Percentiles rank a stretch among this genome's conserved stretches.
These are phyloP conservation scores for Drosophila borealis DNA, from an alignment of 2,888 invertebrate species.

Conservation along the genomic window DNA sequence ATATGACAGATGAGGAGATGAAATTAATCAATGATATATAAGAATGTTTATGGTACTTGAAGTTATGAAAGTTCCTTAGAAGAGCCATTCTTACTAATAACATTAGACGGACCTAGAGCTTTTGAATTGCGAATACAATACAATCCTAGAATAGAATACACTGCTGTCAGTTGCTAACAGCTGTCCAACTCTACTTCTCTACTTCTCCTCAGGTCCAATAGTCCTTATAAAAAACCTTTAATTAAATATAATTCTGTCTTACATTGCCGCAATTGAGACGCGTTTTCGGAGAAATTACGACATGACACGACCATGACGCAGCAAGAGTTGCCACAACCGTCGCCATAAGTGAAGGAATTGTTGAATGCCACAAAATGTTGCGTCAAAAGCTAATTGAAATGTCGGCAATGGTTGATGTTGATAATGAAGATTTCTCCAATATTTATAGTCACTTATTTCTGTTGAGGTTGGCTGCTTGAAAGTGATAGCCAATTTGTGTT, in stretches of 20 bases:
- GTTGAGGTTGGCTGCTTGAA: too few species aligned
- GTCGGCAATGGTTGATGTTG: constrained; percentile 1
- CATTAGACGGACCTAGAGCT: too few species aligned
- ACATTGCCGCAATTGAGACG: constrained; percentile 7
- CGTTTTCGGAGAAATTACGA: constrained; percentile 7
- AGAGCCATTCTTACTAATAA: too few species aligned
- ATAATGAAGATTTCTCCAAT: background rate
- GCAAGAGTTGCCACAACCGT: constrained; percentile 20
- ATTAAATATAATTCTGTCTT: constrained; percentile 7
- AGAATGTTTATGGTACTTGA: too few species aligned
- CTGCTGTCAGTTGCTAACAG: too few species aligned
- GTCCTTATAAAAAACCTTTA: background rate
- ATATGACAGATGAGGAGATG: too few species aligned
- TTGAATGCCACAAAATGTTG: constrained; percentile 13
- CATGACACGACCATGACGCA: constrained; percentile 13
- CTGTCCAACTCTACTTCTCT: too few species aligned
- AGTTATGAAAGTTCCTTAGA: too few species aligned
- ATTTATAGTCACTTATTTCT: background rate
- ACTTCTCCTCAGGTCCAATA: background rate
- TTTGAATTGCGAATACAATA: too few species aligned
- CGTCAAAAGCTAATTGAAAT: constrained; percentile 32
- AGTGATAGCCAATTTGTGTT: background rate
- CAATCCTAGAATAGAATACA: too few species aligned
- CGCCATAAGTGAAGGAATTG: constrained; percentile 1
- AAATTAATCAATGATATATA: too few species aligned